Evolutionary conservation across 2,888 invertebrate genomes (phyloP).

Genomic region (Thumatha senex): DNA sequence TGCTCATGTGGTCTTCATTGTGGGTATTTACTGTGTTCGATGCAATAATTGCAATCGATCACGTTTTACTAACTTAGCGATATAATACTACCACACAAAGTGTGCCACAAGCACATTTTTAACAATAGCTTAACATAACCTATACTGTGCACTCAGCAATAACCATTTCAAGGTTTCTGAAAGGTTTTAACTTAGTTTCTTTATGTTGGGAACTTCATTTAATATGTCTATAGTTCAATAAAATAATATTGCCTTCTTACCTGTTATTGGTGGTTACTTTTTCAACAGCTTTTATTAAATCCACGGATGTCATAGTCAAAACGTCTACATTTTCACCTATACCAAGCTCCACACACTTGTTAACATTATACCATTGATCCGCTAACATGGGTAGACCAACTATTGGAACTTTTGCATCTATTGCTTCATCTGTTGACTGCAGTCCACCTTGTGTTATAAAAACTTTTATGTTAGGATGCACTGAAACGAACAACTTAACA

Average conservation of each 20-base stretch:
- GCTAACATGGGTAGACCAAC: slow-evolving; percentile 35
- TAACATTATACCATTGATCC: slow-evolving; percentile 36
- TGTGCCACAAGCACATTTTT: no score
- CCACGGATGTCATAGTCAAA: slow-evolving; percentile 6
- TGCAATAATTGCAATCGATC: no score
- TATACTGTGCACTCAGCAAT: no score
- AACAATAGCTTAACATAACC: no score
- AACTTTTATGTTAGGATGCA: slow-evolving; percentile 38
- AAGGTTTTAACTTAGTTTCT: no score
- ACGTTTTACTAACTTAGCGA: no score
- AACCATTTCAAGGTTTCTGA: no score
- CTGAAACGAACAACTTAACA: slow-evolving; percentile 28
- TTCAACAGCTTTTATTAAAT: slow-evolving; percentile 1
- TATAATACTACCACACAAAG: no score
- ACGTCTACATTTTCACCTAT: slow-evolving; percentile 25
- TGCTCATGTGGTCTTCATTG: no score
- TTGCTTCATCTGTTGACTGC: slow-evolving; percentile 31
- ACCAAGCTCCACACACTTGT: slow-evolving; percentile 28
- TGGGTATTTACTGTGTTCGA: no score
- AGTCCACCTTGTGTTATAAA: slow-evolving; percentile 41
- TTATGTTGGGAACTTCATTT: no score
- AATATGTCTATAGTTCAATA: no score
- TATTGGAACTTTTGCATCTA: slow-evolving; percentile 37
- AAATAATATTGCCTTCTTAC: not conserved
- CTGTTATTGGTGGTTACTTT: slow-evolving; percentile 10